Percentiles rank a stretch among this genome's conserved stretches.
phyloP scores from a whole-genome alignment of 2,888 invertebrate species.

The Galerucella pusilla region DNA sequence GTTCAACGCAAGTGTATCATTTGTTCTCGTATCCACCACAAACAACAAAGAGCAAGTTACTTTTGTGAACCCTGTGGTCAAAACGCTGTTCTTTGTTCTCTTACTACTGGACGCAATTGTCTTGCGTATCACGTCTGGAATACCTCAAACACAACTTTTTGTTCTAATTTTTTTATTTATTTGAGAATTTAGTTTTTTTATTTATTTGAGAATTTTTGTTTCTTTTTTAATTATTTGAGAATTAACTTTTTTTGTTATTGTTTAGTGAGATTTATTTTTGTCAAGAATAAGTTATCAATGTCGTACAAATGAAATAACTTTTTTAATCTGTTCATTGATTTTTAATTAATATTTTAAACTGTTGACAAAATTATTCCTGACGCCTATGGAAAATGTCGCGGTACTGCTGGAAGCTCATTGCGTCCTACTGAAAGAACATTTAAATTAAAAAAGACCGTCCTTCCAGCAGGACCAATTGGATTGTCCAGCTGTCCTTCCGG shows the following conservation, averaged over 20 bases:
- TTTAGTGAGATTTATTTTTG: background rate
- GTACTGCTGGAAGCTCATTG: background rate
- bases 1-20: no score
- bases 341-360: background rate
- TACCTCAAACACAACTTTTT: no score
- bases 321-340: background rate
- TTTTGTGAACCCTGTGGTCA: no score
- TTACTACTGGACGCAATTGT: no score
- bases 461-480: no score
- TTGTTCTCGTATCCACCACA: no score
- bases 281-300: background rate
- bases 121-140: no score
- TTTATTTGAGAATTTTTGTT: background rate
- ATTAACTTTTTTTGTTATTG: background rate
- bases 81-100: no score
- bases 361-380: background rate
- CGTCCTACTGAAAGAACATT: background rate
- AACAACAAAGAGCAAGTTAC: no score
- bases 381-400: background rate
- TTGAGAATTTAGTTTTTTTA: background rate
- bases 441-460: no score
- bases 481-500: no score
- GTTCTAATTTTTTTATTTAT: no score
- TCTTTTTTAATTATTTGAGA: background rate
- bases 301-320: background rate